phyloP scores from a whole-genome alignment of 2,888 invertebrate species.

The Diabrotica balteata region DNA sequence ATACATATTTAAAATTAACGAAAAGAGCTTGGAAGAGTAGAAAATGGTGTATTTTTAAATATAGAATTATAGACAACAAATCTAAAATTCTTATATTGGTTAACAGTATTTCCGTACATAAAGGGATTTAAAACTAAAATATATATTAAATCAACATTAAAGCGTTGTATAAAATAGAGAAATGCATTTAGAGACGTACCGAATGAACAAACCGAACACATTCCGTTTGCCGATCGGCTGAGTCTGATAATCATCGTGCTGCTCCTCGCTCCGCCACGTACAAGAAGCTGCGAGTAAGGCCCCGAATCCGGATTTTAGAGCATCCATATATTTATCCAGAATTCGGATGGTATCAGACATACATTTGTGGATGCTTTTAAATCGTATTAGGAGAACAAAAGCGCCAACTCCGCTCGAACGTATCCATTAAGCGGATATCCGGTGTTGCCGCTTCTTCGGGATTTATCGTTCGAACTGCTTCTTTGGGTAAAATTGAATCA shows the following conservation, averaged over 20 bases:
- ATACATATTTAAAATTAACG: no score
- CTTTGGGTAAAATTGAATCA: no score
- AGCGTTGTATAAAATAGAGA: no score
- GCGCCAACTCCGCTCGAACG: conserved; percentile 36
- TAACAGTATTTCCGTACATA: no score
- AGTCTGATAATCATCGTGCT: conserved; percentile 18
- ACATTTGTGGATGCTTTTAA: conserved; percentile 42
- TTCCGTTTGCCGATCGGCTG: conserved; percentile 19
- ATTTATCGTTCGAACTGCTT: no score
- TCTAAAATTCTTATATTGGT: no score
- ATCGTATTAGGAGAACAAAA: conserved; percentile 45
- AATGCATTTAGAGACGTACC: neutral
- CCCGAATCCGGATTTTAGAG: conserved; percentile 41
- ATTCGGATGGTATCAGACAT: conserved; percentile 39
- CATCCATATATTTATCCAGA: conserved; percentile 37
- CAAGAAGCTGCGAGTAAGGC: conserved; percentile 26
- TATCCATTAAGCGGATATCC: conserved; percentile 39
- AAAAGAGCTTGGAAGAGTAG: no score
- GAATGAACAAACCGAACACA: conserved; percentile 7
- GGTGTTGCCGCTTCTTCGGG: neutral
- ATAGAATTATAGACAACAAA: no score
- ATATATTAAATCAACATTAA: no score
- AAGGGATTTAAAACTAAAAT: no score
- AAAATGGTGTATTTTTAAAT: no score
- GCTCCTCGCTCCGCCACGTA: conserved; percentile 4